Percentiles rank a stretch among this genome's conserved stretches.
Conservation (phyloP, 37 sponge, comb jelly and placozoan species). For the Eunapius fragilis region DNA sequence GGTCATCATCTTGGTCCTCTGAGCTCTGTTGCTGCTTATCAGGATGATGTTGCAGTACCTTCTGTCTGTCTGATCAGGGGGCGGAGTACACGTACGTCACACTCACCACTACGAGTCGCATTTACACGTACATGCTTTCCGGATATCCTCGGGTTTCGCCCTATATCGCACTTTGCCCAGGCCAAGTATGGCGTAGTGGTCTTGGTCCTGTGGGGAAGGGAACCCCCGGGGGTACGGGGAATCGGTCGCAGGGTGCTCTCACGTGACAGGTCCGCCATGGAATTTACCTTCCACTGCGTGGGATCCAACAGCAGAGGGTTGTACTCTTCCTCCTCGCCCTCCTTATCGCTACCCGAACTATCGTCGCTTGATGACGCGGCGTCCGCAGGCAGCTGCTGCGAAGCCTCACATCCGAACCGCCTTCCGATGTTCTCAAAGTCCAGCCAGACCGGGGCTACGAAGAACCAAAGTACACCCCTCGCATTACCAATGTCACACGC, state of each 20-base stretch:
- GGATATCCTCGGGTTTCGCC: constrained; percentile 84
- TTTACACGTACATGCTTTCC: constrained; percentile 85
- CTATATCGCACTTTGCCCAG: constrained; percentile 69
- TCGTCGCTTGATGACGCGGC: neutral
- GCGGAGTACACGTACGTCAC: neutral
- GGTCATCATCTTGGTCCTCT: constrained; percentile 57
- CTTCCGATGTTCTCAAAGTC: constrained; percentile 35
- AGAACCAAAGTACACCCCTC: neutral
- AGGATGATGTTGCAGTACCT: constrained; percentile 91
- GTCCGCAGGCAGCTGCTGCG: neutral
- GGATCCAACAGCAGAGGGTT: constrained; percentile 66
- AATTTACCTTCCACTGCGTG: constrained; percentile 70
- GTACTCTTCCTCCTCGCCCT: constrained; percentile 17
- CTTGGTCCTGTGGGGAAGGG: constrained; percentile 74
- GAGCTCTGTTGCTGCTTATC: constrained; percentile 77
- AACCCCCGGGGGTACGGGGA: no score
- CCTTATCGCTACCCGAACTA: neutral
- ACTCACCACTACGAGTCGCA: no score
- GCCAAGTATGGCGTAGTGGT: constrained; percentile 93
- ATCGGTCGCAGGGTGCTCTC: neutral
- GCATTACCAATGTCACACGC: neutral
- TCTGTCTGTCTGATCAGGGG: constrained; percentile 63
- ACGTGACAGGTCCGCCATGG: no score
- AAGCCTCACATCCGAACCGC: constrained; percentile 10
- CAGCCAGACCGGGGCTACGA: constrained; percentile 9